Base-by-base conservation (phyloP, 2,888 invertebrate species). In the Clunio marinus region DNA sequence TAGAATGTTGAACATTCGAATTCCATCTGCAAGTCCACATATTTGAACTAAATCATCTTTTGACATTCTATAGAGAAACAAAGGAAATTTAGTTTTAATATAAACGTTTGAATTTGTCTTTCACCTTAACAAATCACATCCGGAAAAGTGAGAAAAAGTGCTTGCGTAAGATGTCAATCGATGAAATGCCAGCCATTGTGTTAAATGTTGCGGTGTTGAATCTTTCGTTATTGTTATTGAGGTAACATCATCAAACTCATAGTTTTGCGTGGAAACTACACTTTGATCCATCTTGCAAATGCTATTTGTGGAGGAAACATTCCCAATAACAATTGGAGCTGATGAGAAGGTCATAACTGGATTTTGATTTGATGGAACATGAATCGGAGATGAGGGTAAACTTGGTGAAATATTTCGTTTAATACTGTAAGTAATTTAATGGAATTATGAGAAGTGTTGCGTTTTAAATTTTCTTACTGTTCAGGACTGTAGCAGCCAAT, bases 11-110 rank as follows among this genome's bases (percentile, higher is more conserved):
- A 88, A 94, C 70, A 96, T 84, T 72, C 96, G 86, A 69, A 96
- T 96, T 2, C 96, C 97, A 77, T 96, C 96, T 37, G 94, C 91
- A 70, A 95, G 82, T 0, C 96, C 96, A 77, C 95, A 96, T 69
- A 97, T 93, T 80, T 96, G 92, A 69, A 96, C 92, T 45, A 96
- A 82, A 79, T 97, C 96, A 71, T 95, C 93, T 55, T 94, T 86
- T 0, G 91, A 89, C 77, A 96, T 82, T 74, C 85, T 84, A n/a
- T n/a, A n/a, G n/a, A n/a, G n/a, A n/a, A 17, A 51, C 5, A 8
- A 51, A 41, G 13, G 51, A 22, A n/a, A 51, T 20, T 51, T 17
- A 22, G 20, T 51, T 15, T 3, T n/a, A n/a, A n/a, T n/a, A n/a
- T n/a, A n/a, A n/a, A n/a, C n/a, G n/a, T n/a, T n/a, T n/a, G 35